Evolutionary conservation across 2,888 invertebrate genomes (phyloP).

Genomic region (Acronicta leporina): DNA sequence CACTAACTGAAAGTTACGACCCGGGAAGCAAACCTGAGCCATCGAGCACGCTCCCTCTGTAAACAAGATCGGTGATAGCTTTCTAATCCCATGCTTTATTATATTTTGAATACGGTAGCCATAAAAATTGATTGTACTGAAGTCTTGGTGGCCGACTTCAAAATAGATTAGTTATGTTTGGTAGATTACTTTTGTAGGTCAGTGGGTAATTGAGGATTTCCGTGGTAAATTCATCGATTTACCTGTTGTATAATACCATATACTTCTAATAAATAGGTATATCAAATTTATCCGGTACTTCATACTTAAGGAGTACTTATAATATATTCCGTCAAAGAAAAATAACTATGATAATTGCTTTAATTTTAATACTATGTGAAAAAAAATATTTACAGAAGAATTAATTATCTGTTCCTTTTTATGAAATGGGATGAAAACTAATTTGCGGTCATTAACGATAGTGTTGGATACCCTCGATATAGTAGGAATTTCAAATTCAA

Average conservation of each 20-base stretch:
- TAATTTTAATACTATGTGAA: too few species aligned
- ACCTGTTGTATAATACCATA: conserved; percentile 10
- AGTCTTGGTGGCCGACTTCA: conserved; percentile 24
- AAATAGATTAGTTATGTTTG: conserved; percentile 41
- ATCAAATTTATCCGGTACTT: too few species aligned
- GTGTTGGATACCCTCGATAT: too few species aligned
- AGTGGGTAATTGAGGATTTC: conserved; percentile 28
- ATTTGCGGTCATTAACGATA: too few species aligned
- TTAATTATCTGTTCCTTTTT: too few species aligned
- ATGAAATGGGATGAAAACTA: too few species aligned
- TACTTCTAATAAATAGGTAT: too few species aligned
- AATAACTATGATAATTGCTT: too few species aligned
- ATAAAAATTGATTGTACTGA: conserved; percentile 46
- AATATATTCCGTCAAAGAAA: too few species aligned
- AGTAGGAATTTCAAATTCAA: too few species aligned
- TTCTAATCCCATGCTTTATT: conserved; percentile 56
- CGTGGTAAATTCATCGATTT: conserved; percentile 17
- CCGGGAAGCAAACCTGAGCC: conserved; percentile 77
- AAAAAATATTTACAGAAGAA: too few species aligned
- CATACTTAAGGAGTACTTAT: too few species aligned
- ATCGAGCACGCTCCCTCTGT: conserved; percentile 72
- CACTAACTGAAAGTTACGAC: conserved; percentile 73
- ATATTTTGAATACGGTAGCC: conserved; percentile 47
- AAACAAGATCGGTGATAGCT: conserved; percentile 57
- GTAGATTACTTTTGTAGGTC: conserved; percentile 45